Percentiles rank a stretch among this genome's conserved stretches.
phyloP scores from a whole-genome alignment of 2,888 invertebrate genomes.

The Gymnocheta viridis region DNA sequence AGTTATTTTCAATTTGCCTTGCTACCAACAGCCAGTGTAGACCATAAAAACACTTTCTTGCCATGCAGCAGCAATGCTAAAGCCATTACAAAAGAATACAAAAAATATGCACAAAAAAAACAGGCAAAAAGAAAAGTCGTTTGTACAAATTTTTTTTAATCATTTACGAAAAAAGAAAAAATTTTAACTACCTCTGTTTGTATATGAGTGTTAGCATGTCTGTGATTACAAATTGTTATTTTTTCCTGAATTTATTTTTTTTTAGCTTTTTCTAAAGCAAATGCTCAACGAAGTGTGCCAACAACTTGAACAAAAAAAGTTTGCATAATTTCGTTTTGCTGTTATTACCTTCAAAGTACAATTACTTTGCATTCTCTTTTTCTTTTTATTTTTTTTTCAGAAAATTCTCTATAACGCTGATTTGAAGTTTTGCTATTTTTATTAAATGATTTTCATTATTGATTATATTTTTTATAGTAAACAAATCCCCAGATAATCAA shows the following conservation, averaged over 20 bases:
- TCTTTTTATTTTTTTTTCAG: neutral
- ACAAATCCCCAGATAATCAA: neutral
- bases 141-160: conserved; percentile 29
- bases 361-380: neutral
- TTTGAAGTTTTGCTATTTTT: conserved; percentile 29
- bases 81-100: neutral
- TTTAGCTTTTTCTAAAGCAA: conserved; percentile 13
- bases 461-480: conserved; percentile 16
- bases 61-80: neutral
- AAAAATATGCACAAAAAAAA: neutral
- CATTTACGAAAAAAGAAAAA: conserved; percentile 6
- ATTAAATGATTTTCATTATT: neutral
- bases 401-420: neutral
- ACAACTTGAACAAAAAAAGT: conserved; percentile 42
- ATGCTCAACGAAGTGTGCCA: conserved; percentile 51
- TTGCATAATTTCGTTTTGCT: conserved; percentile 60
- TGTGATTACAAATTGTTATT: conserved; percentile 36
- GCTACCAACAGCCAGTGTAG: conserved; percentile 15
- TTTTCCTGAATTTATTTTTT: neutral
- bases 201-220: conserved; percentile 20
- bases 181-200: neutral
- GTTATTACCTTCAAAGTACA: conserved; percentile 52
- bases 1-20: conserved; percentile 62
- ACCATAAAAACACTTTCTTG: conserved; percentile 46
- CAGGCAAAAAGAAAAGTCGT: conserved; percentile 13